Evolutionary conservation across 2,888 invertebrate genomes (phyloP).

Genomic region (Agrilus cyanescens): DNA sequence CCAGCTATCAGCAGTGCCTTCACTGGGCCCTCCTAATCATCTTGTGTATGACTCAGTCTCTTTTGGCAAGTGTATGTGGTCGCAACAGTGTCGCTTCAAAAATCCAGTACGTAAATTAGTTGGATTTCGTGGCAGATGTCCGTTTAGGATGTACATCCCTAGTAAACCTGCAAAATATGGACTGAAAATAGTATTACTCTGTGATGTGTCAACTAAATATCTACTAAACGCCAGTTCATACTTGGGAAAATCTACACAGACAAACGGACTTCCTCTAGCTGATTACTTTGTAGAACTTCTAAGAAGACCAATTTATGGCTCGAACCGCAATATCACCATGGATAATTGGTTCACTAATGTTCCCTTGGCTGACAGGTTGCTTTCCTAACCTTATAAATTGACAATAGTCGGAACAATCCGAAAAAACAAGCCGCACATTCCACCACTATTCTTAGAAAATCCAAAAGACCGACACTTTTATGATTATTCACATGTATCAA

Average conservation of each 20-base stretch:
- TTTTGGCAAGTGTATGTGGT: too few relatives aligned
- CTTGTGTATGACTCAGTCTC: too few relatives aligned
- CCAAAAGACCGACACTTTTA: too few relatives aligned
- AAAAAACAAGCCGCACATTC: too few relatives aligned
- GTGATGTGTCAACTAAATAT: slow-evolving; percentile 21
- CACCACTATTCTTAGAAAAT: too few relatives aligned
- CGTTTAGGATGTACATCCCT: slow-evolving; percentile 25
- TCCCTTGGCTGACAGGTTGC: slow-evolving; percentile 20
- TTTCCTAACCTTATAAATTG: slow-evolving; percentile 23
- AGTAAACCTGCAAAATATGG: slow-evolving; percentile 25
- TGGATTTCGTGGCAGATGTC: too few relatives aligned
- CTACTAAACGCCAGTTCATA: slow-evolving; percentile 23
- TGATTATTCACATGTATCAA: too few relatives aligned
- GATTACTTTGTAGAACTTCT: slow-evolving; percentile 19
- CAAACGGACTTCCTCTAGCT: slow-evolving; percentile 18
- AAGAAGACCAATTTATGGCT: slow-evolving; percentile 19
- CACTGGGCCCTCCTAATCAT: too few relatives aligned
- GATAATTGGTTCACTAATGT: slow-evolving; percentile 29
- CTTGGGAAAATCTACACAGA: slow-evolving; percentile 21
- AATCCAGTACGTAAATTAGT: too few relatives aligned
- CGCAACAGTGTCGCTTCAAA: too few relatives aligned
- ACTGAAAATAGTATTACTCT: slow-evolving; percentile 24
- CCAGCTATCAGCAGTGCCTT: too few relatives aligned
- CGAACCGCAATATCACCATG: slow-evolving; percentile 18
- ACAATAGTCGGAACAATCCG: slow-evolving; percentile 24